Percentiles rank a stretch among this genome's conserved stretches.
Conservation (phyloP, 2,797 vertebrate genomes). For the Coluber constrictor region DNA sequence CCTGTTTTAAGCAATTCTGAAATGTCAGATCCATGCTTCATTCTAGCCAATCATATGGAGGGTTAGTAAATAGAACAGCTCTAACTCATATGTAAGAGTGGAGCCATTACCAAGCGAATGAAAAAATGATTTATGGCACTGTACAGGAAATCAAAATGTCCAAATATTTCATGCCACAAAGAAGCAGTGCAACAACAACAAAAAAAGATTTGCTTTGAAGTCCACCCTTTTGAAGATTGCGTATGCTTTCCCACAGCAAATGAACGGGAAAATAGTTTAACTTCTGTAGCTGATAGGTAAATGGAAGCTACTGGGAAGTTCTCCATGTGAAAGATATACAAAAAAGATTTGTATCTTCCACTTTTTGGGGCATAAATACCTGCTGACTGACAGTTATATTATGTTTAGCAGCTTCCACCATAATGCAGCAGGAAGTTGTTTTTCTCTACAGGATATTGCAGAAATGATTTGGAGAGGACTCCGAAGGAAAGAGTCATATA, state of each 20-base stretch:
- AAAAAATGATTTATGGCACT: not conserved
- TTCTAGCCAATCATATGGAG: not conserved
- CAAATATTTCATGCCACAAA: not conserved
- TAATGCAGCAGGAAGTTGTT: not conserved
- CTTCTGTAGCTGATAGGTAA: not conserved
- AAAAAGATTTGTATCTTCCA: not conserved
- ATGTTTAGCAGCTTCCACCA: not conserved
- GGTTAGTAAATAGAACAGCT: not conserved
- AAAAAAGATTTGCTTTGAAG: not conserved
- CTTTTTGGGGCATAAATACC: not conserved
- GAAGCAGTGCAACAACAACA: not conserved
- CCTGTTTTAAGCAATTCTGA: not conserved
- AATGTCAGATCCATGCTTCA: not conserved
- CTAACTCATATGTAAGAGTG: not conserved
- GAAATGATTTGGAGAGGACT: not conserved
- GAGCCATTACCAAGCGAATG: not conserved
- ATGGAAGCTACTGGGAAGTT: not conserved
- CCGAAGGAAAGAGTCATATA: not conserved
- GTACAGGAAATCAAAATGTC: not conserved
- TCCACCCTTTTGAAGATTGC: not conserved
- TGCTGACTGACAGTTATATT: not conserved
- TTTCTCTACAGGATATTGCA: conserved; percentile 3
- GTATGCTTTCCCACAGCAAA: not conserved
- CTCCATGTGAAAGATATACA: not conserved
- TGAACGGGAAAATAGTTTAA: not conserved